phyloP scores from a whole-genome alignment of 1,140 invertebrate genomes.

The Drosophila littoralis region DNA sequence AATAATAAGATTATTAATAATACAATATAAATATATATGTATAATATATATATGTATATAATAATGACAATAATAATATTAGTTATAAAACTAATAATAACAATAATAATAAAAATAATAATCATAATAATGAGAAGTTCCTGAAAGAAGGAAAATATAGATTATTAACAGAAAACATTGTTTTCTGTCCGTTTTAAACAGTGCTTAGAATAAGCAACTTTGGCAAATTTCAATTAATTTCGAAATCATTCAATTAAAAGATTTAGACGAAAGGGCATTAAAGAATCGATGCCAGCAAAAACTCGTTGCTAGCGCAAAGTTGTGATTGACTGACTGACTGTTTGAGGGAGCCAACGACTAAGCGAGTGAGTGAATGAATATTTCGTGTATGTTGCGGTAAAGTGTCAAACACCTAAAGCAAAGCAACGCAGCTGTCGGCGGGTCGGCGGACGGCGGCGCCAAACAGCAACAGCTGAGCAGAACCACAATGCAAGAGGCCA shows the following conservation, averaged over 20 bases:
- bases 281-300: not conserved
- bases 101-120: no score
- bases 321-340: slow-evolving; percentile 12
- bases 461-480: slow-evolving; percentile 60
- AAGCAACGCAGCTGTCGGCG: slow-evolving; percentile 19
- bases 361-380: slow-evolving; percentile 26
- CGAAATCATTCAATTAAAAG: not conserved
- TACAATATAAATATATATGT: no score
- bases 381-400: slow-evolving; percentile 43
- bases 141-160: no score
- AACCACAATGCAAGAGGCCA: slow-evolving; percentile 26
- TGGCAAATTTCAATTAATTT: no score
- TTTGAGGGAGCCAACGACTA: not conserved
- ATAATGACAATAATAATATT: no score
- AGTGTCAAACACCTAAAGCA: slow-evolving; percentile 68
- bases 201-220: not conserved
- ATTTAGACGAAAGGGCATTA: slow-evolving; percentile 29
- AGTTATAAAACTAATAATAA: no score
- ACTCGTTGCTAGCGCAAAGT: not conserved
- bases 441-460: slow-evolving; percentile 19
- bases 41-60: no score
- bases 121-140: no score
- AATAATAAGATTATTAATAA: not conserved
- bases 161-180: no score
- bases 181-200: not conserved